phyloP scores from a whole-genome alignment of 2,888 invertebrate species.

The Allygus modestus region DNA sequence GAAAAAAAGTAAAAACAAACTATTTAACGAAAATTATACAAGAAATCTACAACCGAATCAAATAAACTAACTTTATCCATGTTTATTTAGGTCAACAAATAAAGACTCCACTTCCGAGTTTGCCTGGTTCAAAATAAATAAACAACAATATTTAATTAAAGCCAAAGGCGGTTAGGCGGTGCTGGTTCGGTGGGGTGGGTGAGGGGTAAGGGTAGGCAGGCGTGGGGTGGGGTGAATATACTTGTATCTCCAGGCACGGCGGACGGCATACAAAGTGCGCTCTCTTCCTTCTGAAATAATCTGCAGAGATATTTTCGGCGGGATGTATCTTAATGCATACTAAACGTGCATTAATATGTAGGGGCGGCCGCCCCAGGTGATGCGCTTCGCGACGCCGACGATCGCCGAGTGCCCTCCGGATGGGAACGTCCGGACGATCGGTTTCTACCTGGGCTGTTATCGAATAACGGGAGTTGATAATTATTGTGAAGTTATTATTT shows the following conservation, averaged over 20 bases:
- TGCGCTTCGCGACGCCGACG: background rate
- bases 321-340: slow-evolving; percentile 50
- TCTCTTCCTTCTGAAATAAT: slow-evolving; percentile 46
- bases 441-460: too few species aligned
- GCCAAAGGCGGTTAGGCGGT: slow-evolving; percentile 25
- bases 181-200: background rate
- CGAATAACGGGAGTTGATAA: too few species aligned
- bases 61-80: background rate
- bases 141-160: slow-evolving; percentile 42
- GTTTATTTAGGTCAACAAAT: slow-evolving; percentile 1
- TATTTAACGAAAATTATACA: background rate
- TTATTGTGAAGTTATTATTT: too few species aligned
- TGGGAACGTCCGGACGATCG: too few species aligned
- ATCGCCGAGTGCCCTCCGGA: too few species aligned
- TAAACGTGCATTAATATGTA: slow-evolving; percentile 49
- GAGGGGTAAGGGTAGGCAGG: background rate
- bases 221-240: slow-evolving; percentile 7
- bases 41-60: background rate
- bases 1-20: background rate
- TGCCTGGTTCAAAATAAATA: slow-evolving; percentile 14
- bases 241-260: slow-evolving; percentile 7
- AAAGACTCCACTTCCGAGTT: slow-evolving; percentile 8
- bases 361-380: slow-evolving; percentile 8
- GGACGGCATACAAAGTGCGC: slow-evolving; percentile 41
- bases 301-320: slow-evolving; percentile 32